These are phyloP conservation scores for Cryptocheilus praepositus DNA, from an alignment of 2,888 invertebrate species.

Conservation along the genomic window DNA sequence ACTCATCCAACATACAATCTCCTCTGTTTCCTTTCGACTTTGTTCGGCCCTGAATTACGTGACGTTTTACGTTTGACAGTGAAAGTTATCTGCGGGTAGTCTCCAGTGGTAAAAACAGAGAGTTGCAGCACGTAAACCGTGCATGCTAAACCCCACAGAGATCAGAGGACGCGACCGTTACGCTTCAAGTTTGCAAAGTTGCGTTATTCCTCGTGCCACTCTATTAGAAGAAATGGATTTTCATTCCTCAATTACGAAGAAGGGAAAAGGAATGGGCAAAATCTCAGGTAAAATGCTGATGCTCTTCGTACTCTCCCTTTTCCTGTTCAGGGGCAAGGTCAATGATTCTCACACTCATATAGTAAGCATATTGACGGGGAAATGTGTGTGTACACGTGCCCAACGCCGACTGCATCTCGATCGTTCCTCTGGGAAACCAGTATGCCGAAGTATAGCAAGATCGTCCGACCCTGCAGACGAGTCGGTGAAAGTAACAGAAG, in stretches of 20 bases:
- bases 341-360: constrained; percentile 16
- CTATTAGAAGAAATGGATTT: background rate
- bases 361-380: background rate
- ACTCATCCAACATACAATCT: background rate
- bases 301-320: background rate
- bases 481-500: constrained; percentile 70
- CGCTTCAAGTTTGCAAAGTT: no score
- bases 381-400: constrained; percentile 4
- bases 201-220: no score
- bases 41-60: constrained; percentile 51
- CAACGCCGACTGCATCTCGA: no score
- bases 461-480: constrained; percentile 50
- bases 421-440: constrained; percentile 16
- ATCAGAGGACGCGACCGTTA: no score
- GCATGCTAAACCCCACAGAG: no score
- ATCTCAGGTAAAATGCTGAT: no score
- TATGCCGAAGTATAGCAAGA: constrained; percentile 11
- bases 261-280: no score
- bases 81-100: constrained; percentile 60
- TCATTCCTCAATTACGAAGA: no score
- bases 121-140: background rate
- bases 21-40: background rate
- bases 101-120: constrained; percentile 26
- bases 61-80: constrained; percentile 63
- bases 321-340: constrained; percentile 58